Percentiles rank a stretch among this genome's conserved stretches.
These are phyloP conservation scores for Drosophila varians DNA, from an alignment of 1,140 invertebrate genomes.

Conservation along the genomic window DNA sequence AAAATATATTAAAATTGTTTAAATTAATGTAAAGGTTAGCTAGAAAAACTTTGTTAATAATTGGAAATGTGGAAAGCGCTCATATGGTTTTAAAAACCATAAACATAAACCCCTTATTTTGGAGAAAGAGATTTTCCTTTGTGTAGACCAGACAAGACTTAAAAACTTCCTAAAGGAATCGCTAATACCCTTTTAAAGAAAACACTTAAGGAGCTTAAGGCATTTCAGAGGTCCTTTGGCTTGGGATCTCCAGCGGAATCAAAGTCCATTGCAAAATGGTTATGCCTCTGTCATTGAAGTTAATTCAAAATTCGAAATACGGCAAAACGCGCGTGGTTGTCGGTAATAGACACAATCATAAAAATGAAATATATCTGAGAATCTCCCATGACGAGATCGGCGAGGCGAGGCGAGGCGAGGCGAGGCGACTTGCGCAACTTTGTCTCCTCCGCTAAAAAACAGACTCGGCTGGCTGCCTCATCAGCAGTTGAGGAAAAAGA, in stretches of 20 bases:
- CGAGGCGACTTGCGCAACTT: constrained; percentile 63
- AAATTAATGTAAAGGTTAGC: background rate
- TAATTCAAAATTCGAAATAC: constrained; percentile 48
- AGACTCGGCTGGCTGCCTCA: constrained; percentile 51
- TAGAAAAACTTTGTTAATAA: too few species aligned
- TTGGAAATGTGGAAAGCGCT: too few species aligned
- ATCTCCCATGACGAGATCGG: constrained; percentile 69
- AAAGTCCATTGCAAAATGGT: constrained; percentile 25
- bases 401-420: constrained; percentile 43
- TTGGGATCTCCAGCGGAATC: background rate
- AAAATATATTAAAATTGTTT: background rate
- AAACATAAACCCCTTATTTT: background rate
- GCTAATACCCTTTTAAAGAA: constrained; percentile 25
- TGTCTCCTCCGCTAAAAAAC: constrained; percentile 36
- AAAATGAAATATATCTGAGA: constrained; percentile 83
- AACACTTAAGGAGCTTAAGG: background rate
- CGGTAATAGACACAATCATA: constrained; percentile 82
- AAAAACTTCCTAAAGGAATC: background rate
- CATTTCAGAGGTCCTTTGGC: background rate
- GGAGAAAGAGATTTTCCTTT: background rate
- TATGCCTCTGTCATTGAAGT: constrained; percentile 31
- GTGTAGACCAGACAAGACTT: background rate
- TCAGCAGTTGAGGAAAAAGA: constrained; percentile 48
- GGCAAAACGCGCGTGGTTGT: constrained; percentile 75
- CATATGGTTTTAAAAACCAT: background rate